Evolutionary conservation across 2,113 vertebrate species (phyloP).

Genomic region (Micromys minutus): DNA sequence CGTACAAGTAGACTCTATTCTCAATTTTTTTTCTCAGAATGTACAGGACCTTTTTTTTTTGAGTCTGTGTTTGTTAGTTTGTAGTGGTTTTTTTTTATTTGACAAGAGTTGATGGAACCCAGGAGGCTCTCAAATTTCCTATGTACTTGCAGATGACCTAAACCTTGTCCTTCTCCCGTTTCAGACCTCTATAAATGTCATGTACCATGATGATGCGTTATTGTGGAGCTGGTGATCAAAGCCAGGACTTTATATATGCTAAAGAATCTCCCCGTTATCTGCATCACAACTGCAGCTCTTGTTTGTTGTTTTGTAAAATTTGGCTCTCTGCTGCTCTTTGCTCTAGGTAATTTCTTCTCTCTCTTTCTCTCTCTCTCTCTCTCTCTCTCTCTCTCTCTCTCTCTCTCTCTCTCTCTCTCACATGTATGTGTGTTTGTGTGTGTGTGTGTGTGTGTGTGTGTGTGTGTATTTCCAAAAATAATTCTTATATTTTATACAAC

Average conservation of each 20-base stretch:
- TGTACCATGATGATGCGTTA: not conserved
- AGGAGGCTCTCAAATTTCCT: not conserved
- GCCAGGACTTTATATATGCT: not conserved
- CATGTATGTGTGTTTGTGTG: no score
- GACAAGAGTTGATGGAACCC: not conserved
- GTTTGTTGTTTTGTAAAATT: not conserved
- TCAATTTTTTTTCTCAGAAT: not conserved
- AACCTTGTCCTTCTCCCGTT: not conserved
- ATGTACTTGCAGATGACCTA: not conserved
- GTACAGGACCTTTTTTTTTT: not conserved
- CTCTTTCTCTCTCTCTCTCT: no score
- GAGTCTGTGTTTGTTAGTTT: not conserved
- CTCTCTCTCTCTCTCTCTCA: no score
- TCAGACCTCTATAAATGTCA: not conserved
- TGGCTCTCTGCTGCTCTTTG: not conserved
- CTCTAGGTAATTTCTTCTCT: no score
- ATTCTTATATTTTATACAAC: not conserved
- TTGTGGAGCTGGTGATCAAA: not conserved
- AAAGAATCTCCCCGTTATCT: not conserved
- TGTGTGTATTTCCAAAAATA: not conserved
- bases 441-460: no score
- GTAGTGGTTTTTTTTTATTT: not conserved
- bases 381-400: no score
- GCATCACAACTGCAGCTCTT: rapidly evolving
- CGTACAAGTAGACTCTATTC: no score